phyloP scores from a whole-genome alignment of 2,113 vertebrate species.

The Otocyon megalotis region DNA sequence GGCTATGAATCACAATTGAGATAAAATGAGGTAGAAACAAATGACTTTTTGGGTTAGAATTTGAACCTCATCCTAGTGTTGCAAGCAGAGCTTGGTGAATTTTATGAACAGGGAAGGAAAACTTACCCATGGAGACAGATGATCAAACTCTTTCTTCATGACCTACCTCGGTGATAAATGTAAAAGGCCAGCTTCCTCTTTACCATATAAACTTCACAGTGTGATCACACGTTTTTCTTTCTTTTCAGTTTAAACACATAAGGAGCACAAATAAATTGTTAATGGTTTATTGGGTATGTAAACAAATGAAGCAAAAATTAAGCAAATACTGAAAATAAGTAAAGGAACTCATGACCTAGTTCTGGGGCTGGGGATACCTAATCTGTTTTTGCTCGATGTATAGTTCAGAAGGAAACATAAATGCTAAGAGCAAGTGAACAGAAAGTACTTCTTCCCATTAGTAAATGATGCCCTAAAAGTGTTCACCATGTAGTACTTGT shows the following conservation, averaged over 20 bases:
- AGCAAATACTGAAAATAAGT: neutral
- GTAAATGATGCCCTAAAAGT: neutral
- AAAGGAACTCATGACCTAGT: neutral
- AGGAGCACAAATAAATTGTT: neutral
- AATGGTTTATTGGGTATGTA: slow-evolving; percentile 8
- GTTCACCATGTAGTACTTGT: neutral
- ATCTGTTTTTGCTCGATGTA: neutral
- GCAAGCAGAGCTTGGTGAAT: neutral
- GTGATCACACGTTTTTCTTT: neutral
- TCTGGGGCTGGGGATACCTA: neutral
- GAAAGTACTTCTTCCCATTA: neutral
- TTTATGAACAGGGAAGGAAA: neutral
- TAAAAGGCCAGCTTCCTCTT: neutral
- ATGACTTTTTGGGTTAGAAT: neutral
- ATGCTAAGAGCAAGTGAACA: neutral
- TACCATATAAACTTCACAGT: neutral
- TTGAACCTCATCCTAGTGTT: neutral
- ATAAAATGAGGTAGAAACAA: neutral
- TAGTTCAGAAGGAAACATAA: neutral
- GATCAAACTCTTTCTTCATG: neutral
- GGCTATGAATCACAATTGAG: neutral
- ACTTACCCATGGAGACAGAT: accelerated
- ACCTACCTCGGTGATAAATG: neutral
- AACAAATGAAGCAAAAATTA: neutral
- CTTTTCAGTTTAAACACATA: neutral